Evolutionary conservation across 2,113 vertebrate species (phyloP).

Genomic region (Pelecanus crispus): DNA sequence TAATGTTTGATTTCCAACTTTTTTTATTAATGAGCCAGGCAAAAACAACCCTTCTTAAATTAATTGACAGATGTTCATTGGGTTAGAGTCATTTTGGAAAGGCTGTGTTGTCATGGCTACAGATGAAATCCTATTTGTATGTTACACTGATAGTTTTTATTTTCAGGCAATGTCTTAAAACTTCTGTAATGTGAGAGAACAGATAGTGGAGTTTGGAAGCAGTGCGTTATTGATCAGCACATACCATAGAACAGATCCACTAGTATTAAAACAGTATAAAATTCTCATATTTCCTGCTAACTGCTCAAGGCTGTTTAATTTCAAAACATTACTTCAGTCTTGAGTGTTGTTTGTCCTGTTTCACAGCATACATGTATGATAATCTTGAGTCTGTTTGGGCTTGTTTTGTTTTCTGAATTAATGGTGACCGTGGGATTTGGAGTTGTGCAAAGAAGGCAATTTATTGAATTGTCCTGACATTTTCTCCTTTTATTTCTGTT

Average conservation of each 20-base stretch:
- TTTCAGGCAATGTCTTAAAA: slow-evolving; percentile 1
- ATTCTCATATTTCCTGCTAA: background rate
- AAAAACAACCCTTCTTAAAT: background rate
- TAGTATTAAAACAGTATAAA: background rate
- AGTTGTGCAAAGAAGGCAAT: background rate
- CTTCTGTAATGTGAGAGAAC: background rate
- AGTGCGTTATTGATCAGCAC: background rate
- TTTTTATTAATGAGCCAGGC: slow-evolving; percentile 26
- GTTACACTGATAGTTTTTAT: background rate
- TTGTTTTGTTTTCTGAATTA: background rate
- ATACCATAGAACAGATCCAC: background rate
- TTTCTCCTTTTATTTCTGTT: background rate
- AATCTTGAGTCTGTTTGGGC: background rate
- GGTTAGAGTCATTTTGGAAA: background rate
- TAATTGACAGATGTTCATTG: background rate
- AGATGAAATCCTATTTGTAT: background rate
- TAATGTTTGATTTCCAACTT: slow-evolving; percentile 40
- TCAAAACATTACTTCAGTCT: background rate
- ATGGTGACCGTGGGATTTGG: background rate
- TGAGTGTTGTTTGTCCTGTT: background rate
- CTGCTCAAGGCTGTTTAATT: slow-evolving; percentile 22
- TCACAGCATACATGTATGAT: background rate
- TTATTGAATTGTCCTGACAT: background rate
- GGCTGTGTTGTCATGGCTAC: slow-evolving; percentile 20
- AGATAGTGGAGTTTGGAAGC: background rate